These are phyloP conservation scores for Chymomyza procnemis DNA, from an alignment of 2,888 invertebrate species.

Conservation along the genomic window DNA sequence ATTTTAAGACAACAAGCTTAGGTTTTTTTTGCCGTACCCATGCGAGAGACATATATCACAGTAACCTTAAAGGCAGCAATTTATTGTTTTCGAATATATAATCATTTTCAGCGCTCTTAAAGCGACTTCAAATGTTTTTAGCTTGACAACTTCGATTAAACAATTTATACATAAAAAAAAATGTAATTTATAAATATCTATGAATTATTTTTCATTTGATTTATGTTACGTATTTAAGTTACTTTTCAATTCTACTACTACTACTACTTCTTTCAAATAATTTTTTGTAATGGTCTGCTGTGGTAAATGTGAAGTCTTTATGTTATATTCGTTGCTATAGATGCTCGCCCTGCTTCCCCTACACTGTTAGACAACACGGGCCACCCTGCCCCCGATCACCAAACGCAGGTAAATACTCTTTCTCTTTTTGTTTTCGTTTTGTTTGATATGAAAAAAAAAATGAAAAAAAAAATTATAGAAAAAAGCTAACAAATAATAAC, in stretches of 20 bases:
- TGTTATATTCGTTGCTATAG: slow-evolving; percentile 96
- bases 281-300: slow-evolving; percentile 79
- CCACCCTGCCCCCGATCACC: slow-evolving; percentile 87
- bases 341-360: slow-evolving; percentile 94
- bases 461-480: slow-evolving; percentile 30
- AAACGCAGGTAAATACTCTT: slow-evolving; percentile 84
- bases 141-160: slow-evolving; percentile 4
- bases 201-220: not conserved
- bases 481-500: slow-evolving; percentile 27
- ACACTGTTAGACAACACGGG: slow-evolving; percentile 92
- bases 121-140: not conserved
- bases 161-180: slow-evolving; percentile 9
- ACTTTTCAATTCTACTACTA: slow-evolving; percentile 34
- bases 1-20: slow-evolving; percentile 59
- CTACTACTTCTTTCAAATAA: slow-evolving; percentile 72
- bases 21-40: slow-evolving; percentile 20
- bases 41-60: slow-evolving; percentile 35
- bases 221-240: slow-evolving; percentile 25
- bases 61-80: slow-evolving; percentile 37
- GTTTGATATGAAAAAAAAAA: slow-evolving; percentile 37
- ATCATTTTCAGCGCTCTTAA: not conserved
- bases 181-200: not conserved
- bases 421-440: slow-evolving; percentile 67
- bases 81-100: slow-evolving; percentile 28
- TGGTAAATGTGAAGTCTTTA: slow-evolving; percentile 80